These are phyloP conservation scores for Promerops cafer DNA, from an alignment of 2,113 vertebrate genomes.

Conservation along the genomic window DNA sequence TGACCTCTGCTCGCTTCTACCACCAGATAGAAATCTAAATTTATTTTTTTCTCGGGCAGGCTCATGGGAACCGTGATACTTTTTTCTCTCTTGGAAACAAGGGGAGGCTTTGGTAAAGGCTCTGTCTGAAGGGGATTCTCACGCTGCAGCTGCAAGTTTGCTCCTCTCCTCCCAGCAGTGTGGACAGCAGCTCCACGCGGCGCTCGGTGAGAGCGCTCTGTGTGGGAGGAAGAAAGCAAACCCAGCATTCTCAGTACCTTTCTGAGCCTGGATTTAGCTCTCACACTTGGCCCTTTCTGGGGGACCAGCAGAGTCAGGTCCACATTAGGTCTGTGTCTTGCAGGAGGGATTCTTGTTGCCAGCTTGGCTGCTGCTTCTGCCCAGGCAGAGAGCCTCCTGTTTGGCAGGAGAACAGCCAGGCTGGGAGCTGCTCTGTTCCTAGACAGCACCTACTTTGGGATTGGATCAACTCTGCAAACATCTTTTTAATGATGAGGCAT, in stretches of 20 bases:
- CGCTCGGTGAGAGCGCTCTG: not conserved
- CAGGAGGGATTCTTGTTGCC: not conserved
- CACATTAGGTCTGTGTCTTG: not conserved
- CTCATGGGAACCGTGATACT: not conserved
- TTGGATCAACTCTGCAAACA: not conserved
- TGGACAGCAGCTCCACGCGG: not conserved
- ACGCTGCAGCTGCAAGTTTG: not conserved
- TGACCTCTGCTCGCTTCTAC: not conserved
- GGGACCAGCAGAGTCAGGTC: not conserved
- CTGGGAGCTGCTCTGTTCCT: not conserved
- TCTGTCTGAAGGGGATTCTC: not conserved
- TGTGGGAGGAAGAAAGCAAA: not conserved
- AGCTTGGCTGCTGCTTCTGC: not conserved
- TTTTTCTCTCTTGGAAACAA: not conserved
- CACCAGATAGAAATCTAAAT: not conserved
- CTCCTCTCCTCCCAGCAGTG: not conserved
- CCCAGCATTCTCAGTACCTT: accelerated
- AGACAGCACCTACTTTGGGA: not conserved
- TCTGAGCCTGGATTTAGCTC: not conserved
- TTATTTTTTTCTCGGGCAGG: not conserved
- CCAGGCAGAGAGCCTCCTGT: not conserved
- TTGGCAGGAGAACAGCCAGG: not conserved
- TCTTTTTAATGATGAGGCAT: not conserved
- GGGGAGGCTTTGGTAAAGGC: not conserved
- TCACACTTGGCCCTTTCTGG: not conserved